Percentiles rank a stretch among this genome's conserved stretches.
phyloP scores from a whole-genome alignment of 2,113 vertebrate genomes.

The Pipra filicauda region DNA sequence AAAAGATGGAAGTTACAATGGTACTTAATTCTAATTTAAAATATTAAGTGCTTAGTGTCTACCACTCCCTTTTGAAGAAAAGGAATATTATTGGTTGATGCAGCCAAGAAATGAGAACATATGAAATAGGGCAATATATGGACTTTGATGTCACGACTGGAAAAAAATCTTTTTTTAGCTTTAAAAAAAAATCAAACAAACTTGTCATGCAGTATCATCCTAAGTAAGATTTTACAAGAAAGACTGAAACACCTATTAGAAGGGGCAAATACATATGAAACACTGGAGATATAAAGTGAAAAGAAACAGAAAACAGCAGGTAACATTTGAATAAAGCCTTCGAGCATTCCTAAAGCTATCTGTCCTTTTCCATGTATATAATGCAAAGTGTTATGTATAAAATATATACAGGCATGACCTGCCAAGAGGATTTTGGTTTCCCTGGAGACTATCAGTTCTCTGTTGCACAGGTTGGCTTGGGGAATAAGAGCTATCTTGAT shows the following conservation, averaged over 20 bases:
- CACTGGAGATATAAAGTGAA: background rate
- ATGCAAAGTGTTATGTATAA: slow-evolving; percentile 5
- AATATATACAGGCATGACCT: slow-evolving; percentile 29
- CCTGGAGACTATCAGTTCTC: slow-evolving; percentile 54
- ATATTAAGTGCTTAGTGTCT: background rate
- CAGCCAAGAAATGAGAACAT: background rate
- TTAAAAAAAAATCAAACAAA: background rate
- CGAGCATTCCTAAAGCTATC: slow-evolving; percentile 11
- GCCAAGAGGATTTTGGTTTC: slow-evolving; percentile 53
- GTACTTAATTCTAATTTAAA: background rate
- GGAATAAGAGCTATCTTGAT: slow-evolving; percentile 21
- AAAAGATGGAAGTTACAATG: background rate
- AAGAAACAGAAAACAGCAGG: slow-evolving; percentile 34
- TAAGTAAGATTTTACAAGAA: background rate
- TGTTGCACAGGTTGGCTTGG: background rate
- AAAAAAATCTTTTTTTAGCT: background rate
- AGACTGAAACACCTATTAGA: background rate
- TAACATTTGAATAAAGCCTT: slow-evolving; percentile 35
- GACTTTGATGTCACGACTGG: background rate
- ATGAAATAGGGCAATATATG: background rate
- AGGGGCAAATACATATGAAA: background rate
- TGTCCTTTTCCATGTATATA: slow-evolving; percentile 1
- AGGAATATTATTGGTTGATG: background rate
- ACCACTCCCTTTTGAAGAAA: background rate
- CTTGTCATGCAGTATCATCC: background rate